A percentile compares a stretch with the other conserved stretches of the same genome.
These are phyloP conservation scores for Ormia ochracea DNA, from an alignment of 2,888 invertebrate species.

Conservation along the genomic window DNA sequence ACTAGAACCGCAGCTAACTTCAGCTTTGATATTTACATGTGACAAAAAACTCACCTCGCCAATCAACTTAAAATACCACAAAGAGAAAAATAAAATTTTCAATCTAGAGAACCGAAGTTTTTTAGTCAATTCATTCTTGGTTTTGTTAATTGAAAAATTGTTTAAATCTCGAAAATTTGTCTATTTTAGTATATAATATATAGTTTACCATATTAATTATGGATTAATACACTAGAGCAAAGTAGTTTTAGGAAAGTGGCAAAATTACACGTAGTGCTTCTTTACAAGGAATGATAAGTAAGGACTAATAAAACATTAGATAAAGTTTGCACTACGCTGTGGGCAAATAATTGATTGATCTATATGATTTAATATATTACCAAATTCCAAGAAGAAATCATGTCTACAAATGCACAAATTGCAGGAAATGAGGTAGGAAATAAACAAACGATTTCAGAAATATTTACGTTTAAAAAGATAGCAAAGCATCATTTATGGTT, in stretches of 20 bases:
- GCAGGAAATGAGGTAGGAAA: constrained; percentile 56
- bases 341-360: background rate
- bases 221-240: background rate
- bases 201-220: too few relatives aligned
- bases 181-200: too few relatives aligned
- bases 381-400: constrained; percentile 19
- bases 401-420: constrained; percentile 56
- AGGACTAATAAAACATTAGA: background rate
- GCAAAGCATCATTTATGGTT: too few relatives aligned
- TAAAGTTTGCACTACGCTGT: constrained; percentile 1
- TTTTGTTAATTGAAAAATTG: constrained; percentile 25
- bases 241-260: background rate
- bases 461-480: too few relatives aligned
- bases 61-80: constrained; percentile 25
- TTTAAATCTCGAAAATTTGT: constrained; percentile 8
- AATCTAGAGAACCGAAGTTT: constrained; percentile 4
- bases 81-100: constrained; percentile 8
- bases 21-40: constrained; percentile 41
- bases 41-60: constrained; percentile 41
- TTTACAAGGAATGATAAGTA: background rate
- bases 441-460: background rate
- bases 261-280: constrained; percentile 30
- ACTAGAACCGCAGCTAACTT: constrained; percentile 54
- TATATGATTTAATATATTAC: background rate
- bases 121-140: constrained; percentile 32